Conservation (phyloP, 1,140 invertebrate species). For the Pseudobourletiella spinata region DNA sequence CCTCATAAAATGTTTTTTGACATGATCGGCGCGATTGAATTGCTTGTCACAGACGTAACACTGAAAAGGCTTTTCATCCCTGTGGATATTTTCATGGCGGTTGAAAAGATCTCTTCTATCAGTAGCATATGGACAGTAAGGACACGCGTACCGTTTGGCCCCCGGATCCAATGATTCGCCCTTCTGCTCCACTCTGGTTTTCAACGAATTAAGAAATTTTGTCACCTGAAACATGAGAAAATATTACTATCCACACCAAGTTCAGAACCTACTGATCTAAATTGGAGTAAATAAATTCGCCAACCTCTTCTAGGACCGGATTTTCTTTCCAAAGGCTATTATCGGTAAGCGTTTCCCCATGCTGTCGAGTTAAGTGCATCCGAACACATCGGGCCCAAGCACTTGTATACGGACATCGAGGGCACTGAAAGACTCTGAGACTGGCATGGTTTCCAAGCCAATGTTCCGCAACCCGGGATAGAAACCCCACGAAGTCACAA, state of each 20-base stretch:
- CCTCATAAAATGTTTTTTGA: slow-evolving; percentile 84
- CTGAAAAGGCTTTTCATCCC: slow-evolving; percentile 85
- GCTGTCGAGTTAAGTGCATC: slow-evolving; percentile 59
- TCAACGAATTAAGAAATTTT: slow-evolving; percentile 57
- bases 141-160: slow-evolving; percentile 57
- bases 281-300: no score
- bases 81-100: slow-evolving; percentile 90
- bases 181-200: slow-evolving; percentile 50
- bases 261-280: not conserved
- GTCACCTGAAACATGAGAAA: slow-evolving; percentile 44
- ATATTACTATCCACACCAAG: not conserved
- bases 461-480: slow-evolving; percentile 69
- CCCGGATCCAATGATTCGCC: slow-evolving; percentile 36
- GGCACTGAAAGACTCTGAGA: slow-evolving; percentile 60
- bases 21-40: slow-evolving; percentile 88
- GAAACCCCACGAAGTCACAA: slow-evolving; percentile 67
- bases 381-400: slow-evolving; percentile 65
- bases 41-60: slow-evolving; percentile 85
- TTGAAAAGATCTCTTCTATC: slow-evolving; percentile 88
- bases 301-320: slow-evolving; percentile 56
- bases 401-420: slow-evolving; percentile 58
- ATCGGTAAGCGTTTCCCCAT: slow-evolving; percentile 43
- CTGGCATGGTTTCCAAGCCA: slow-evolving; percentile 68
- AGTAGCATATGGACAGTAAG: slow-evolving; percentile 77
- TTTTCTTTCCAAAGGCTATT: slow-evolving; percentile 57